Evolutionary conservation across 1,140 invertebrate species (phyloP).

Genomic region (Heliconius eleuchia): DNA sequence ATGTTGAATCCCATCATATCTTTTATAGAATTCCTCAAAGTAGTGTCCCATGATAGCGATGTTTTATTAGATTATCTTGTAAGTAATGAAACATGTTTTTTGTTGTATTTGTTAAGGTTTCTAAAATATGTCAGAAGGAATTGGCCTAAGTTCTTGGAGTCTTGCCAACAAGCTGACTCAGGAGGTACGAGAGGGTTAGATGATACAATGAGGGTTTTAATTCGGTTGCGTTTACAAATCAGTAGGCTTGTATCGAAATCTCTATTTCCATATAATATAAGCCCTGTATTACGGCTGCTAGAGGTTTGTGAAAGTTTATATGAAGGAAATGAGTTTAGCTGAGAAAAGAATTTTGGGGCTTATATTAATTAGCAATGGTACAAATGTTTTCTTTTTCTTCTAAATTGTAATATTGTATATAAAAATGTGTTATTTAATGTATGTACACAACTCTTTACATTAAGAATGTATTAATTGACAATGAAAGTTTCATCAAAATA

Average conservation of each 20-base stretch:
- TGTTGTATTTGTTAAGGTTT: conserved; percentile 92
- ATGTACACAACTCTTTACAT: background rate
- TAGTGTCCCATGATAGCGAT: conserved; percentile 91
- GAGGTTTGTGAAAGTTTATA: conserved; percentile 93
- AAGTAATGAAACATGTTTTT: conserved; percentile 95
- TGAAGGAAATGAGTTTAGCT: conserved; percentile 89
- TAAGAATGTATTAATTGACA: conserved; percentile 3
- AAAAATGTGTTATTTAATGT: background rate
- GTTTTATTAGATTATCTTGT: conserved; percentile 93
- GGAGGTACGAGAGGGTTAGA: conserved; percentile 86
- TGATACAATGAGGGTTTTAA: conserved; percentile 91
- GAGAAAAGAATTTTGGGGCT: conserved; percentile 43
- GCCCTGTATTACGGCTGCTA: conserved; percentile 90
- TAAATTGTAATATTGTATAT: conserved; percentile 2
- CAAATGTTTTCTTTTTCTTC: conserved; percentile 20
- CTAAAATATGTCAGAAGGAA: conserved; percentile 92
- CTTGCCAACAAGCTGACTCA: conserved; percentile 84
- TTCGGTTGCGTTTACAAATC: conserved; percentile 89
- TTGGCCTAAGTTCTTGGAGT: conserved; percentile 90
- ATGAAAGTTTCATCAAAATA: background rate
- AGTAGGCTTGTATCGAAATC: conserved; percentile 90
- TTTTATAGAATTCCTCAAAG: conserved; percentile 91
- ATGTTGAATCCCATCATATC: conserved; percentile 92
- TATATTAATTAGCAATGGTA: conserved; percentile 26
- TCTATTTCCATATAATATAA: conserved; percentile 95